These are phyloP conservation scores for Anagyrus pseudococci DNA, from an alignment of 2,888 invertebrate genomes.

Conservation along the genomic window DNA sequence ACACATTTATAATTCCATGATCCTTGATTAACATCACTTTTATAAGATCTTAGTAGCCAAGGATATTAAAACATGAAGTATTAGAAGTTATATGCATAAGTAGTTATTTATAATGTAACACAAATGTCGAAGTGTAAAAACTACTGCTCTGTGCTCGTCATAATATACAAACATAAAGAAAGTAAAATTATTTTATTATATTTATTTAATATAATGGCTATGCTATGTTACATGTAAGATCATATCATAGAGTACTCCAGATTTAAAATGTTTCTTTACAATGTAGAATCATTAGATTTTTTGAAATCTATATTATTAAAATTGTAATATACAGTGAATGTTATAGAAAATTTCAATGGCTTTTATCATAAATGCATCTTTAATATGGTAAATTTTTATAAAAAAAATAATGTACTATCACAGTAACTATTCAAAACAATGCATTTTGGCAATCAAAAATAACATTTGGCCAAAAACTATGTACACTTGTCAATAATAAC, in stretches of 20 bases:
- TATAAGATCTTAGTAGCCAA: constrained; percentile 11
- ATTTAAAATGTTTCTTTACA: constrained; percentile 13
- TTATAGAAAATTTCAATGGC: constrained; percentile 13
- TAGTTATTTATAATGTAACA: constrained; percentile 25
- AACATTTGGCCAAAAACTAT: constrained; percentile 27
- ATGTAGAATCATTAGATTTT: constrained; percentile 20
- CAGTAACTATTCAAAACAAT: constrained; percentile 30
- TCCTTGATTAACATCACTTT: constrained; percentile 11
- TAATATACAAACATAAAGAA: constrained; percentile 22
- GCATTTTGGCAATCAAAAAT: constrained; percentile 6
- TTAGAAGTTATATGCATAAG: constrained; percentile 12
- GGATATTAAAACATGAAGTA: constrained; percentile 22
- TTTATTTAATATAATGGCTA: constrained; percentile 33
- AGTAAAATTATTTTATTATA: constrained; percentile 32
- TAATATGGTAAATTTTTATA: constrained; percentile 41
- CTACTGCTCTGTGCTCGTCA: constrained; percentile 14
- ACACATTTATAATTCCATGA: neutral
- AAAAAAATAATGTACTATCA: constrained; percentile 36
- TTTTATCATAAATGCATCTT: constrained; percentile 12
- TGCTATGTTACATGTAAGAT: constrained; percentile 27
- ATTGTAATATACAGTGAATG: constrained; percentile 20
- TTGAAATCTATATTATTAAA: too few relatives aligned
- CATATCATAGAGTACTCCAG: constrained; percentile 23
- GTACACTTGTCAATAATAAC: constrained; percentile 46
- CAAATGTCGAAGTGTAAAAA: constrained; percentile 26